Evolutionary conservation across 2,113 vertebrate genomes (phyloP).

Genomic region (Pseudopipra pipra): DNA sequence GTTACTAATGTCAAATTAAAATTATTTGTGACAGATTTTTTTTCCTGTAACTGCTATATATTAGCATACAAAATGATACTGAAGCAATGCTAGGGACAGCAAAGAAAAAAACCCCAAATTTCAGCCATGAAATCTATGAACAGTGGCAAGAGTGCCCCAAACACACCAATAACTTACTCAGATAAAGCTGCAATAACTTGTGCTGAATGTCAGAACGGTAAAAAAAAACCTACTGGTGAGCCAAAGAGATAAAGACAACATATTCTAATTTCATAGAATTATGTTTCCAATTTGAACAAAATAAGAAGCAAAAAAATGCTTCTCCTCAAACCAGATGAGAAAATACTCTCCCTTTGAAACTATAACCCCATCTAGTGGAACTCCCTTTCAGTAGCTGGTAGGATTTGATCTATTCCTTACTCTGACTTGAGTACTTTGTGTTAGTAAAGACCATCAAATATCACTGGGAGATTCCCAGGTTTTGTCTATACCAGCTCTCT

Average conservation of each 20-base stretch:
- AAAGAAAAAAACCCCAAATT: neutral
- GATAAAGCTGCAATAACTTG: neutral
- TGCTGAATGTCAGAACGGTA: neutral
- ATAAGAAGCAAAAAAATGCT: neutral
- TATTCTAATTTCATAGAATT: neutral
- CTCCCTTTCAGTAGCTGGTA: neutral
- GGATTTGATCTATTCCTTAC: neutral
- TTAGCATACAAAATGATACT: neutral
- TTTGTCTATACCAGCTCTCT: neutral
- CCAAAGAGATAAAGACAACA: neutral
- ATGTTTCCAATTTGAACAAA: neutral
- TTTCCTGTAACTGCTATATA: neutral
- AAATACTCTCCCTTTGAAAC: neutral
- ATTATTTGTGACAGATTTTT: neutral
- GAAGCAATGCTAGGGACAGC: neutral
- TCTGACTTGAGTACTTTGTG: neutral
- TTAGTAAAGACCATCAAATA: neutral
- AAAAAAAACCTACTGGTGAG: neutral
- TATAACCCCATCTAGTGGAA: slow-evolving; percentile 16
- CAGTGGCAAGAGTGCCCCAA: neutral
- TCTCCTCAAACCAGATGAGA: neutral
- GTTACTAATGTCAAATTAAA: neutral
- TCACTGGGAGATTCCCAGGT: neutral
- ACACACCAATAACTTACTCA: neutral
- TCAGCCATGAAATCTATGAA: neutral